Base-by-base conservation (phyloP, 2,888 invertebrate species). In the Metallyticus violacea region DNA sequence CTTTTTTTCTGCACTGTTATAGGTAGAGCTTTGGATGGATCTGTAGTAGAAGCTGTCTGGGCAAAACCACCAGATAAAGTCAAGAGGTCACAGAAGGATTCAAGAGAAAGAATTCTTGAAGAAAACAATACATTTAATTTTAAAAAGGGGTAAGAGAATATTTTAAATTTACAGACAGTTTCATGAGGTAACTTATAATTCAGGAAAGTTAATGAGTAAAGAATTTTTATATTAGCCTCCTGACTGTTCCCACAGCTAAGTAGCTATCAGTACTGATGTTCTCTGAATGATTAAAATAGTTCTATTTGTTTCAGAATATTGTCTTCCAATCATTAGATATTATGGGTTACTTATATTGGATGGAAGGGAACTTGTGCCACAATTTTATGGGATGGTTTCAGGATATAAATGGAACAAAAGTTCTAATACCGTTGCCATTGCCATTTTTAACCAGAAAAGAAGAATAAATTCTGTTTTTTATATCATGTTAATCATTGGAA, bases 31-130 rank as follows among this genome's bases (percentile, higher is more conserved):
- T 29, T 87, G 9, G 87, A 83, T 28, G 87, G 85, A 3, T n/a
- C 83, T n/a, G 25, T 83, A 0, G n/a, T 87, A 26, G 26, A 79
- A 15, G 84, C 86, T 22, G 5, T 26, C 6, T 87, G 87, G 87
- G 86, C 87, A 29, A 87, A 87, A 29, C 87, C 87, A 9, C 9
- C n/a, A 29, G n/a, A 79, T 40, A 80, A 79, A 26, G 4, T 79
- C 2, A 62, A 2, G 15, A 62, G 40, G 4, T 62, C 4, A 9
- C 40, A n/a, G n/a, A n/a, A n/a, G n/a, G n/a, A n/a, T n/a, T n/a
- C 40, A 62, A 62, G 22, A 62, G 3, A 15, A 22, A 62, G 40
- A 62, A 0, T 4, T 15, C 15, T 4, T 15, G 40, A 62, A 62
- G 9, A 0, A 15, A 15, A 15, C 4, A 3, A 15, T 15, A 9